These are phyloP conservation scores for Lepus oiostolus DNA, from an alignment of 2,797 vertebrate species.

Conservation along the genomic window DNA sequence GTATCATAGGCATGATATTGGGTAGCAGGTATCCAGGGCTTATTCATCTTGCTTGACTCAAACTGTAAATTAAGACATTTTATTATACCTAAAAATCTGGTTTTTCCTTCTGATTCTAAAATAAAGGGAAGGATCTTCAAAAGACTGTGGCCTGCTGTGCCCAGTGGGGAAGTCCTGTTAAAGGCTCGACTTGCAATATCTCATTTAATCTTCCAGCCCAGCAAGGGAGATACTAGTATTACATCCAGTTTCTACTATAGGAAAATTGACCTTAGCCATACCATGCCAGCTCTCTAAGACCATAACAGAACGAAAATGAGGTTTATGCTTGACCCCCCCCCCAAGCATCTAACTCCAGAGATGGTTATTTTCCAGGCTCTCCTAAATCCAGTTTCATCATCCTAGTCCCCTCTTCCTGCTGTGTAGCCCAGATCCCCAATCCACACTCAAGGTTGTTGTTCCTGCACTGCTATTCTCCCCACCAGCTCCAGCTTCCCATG, in stretches of 20 bases:
- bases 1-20: background rate
- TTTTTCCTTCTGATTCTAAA: background rate
- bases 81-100: background rate
- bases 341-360: background rate
- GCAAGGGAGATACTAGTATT: background rate
- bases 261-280: background rate
- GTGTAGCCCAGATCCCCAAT: background rate
- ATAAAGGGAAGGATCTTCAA: background rate
- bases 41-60: background rate
- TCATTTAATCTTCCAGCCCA: background rate
- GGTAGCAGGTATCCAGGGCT: background rate
- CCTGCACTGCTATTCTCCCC: background rate
- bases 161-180: background rate
- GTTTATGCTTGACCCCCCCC: background rate
- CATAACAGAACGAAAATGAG: background rate
- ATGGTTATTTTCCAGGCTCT: background rate
- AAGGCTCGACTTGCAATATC: background rate
- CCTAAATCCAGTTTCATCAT: background rate
- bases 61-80: slow-evolving; percentile 9
- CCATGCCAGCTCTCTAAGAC: background rate
- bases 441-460: background rate
- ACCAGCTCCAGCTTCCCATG: background rate
- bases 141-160: background rate
- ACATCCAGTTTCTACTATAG: background rate
- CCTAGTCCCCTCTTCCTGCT: background rate